Evolutionary conservation across 1,140 invertebrate genomes (phyloP), one percentile per base, ranked within the genome.

Genomic region (Ceratosolen fusciceps): DNA sequence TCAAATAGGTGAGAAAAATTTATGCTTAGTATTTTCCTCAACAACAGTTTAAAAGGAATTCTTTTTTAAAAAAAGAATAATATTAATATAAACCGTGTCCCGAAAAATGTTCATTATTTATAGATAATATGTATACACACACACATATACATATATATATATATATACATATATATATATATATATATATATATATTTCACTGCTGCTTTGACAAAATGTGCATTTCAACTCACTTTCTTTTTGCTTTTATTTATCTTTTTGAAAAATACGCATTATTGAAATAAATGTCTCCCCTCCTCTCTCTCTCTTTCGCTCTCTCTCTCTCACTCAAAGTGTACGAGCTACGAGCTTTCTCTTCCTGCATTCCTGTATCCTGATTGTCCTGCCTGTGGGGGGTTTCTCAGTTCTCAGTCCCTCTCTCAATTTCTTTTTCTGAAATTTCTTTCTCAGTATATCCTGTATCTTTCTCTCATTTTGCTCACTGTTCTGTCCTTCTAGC

Each of bases 401-500:
- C 8, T 52, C 67, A 34, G 67, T 72, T 71, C 29, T 81, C 81
- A 82, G 81, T 75, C 62, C 47, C 72, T 65, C 31, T 65, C 60
- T 65, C 60, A 65, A 65, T 65, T 8, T 65, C 10, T 65, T 31
- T 74, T 68, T 56, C 72, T 71, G 52, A 70, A 68, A 43, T 68
- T 79, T 79, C 47, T 78, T 49, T 65, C 60, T 65, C 54, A 70
- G 56, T 34, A 73, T 52, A 39, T 73, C 49, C 60, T 79, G 43
- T 74, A 67, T 79, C 43, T 7, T 31, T 62, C 54, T 76, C 75
- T 80, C 37, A 71, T 73, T 56, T 56, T 70, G 37, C 47, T 77
- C 68, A 76, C 29, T 87, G 87, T 87, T 86, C 88, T 89, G 88
- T 88, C 86, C 87, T 88, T 87, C 84, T 87, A 87, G 86, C 85